phyloP scores from a whole-genome alignment of 1,140 invertebrate genomes.

The Capitella teleta region DNA sequence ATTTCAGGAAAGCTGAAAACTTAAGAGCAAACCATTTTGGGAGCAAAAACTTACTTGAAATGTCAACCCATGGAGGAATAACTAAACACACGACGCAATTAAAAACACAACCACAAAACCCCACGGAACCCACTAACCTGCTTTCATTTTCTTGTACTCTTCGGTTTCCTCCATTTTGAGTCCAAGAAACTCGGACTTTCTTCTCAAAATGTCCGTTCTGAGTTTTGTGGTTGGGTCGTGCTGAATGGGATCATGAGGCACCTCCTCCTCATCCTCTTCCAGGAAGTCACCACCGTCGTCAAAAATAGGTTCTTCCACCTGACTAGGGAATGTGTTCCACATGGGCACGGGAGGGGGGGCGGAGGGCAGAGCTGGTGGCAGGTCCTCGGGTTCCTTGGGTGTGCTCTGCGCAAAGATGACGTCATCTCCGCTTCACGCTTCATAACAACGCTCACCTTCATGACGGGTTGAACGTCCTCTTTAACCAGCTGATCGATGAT shows the following conservation, averaged over 20 bases:
- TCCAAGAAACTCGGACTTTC: conserved; percentile 8
- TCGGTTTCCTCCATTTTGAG: conserved; percentile 4
- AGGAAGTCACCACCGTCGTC: neutral
- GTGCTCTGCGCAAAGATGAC: too few relatives aligned
- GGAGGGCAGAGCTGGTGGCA: conserved; percentile 4
- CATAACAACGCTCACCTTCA: too few relatives aligned
- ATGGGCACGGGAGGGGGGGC: conserved; percentile 6
- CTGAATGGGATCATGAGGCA: neutral
- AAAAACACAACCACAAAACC: neutral
- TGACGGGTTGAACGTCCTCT: too few relatives aligned
- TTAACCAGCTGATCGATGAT: too few relatives aligned
- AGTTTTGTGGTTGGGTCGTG: too few relatives aligned
- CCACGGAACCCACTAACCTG: neutral
- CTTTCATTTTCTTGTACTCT: neutral
- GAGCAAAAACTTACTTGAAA: too few relatives aligned
- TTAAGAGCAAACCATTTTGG: too few relatives aligned
- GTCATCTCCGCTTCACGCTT: too few relatives aligned
- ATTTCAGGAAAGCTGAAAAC: too few relatives aligned
- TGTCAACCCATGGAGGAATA: neutral
- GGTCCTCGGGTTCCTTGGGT: neutral
- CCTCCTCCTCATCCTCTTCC: neutral
- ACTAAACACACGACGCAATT: neutral
- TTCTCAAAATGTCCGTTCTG: conserved; percentile 4
- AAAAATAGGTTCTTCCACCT: neutral
- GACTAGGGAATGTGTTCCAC: conserved; percentile 10